Percentiles rank a stretch among this genome's conserved stretches.
Conservation (phyloP, 2,113 vertebrate species). For the Sceloporus undulatus region DNA sequence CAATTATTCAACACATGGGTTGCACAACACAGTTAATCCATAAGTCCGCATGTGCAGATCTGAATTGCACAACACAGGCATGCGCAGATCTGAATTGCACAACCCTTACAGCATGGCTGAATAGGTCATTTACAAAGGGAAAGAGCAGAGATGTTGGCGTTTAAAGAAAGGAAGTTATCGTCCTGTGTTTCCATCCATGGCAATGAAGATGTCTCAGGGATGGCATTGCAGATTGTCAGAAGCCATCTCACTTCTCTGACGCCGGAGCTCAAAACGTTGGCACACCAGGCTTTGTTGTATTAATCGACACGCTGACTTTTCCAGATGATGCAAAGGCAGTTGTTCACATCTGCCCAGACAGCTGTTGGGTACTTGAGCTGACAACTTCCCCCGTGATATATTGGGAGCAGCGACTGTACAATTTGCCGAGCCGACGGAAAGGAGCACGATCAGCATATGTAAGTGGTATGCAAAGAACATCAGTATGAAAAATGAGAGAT, state of each 20-base stretch:
- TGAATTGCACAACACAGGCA: too few species aligned
- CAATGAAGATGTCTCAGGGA: too few species aligned
- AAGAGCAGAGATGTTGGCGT: background rate
- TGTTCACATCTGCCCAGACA: constrained; percentile 61
- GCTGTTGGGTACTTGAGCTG: constrained; percentile 35
- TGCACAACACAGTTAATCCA: too few species aligned
- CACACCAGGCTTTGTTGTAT: constrained; percentile 1
- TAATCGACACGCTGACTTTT: constrained; percentile 30
- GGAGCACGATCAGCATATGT: constrained; percentile 32
- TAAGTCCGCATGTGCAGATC: too few species aligned
- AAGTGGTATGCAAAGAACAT: constrained; percentile 18
- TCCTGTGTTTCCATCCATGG: background rate
- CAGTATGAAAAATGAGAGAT: constrained; percentile 28
- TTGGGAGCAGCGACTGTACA: constrained; percentile 28
- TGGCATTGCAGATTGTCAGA: too few species aligned
- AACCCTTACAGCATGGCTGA: background rate
- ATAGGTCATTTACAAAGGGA: background rate
- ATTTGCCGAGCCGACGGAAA: constrained; percentile 11
- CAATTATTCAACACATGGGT: too few species aligned
- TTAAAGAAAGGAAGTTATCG: too few species aligned
- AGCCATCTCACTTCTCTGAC: too few species aligned
- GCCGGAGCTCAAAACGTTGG: background rate
- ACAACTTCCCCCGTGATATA: constrained; percentile 23
- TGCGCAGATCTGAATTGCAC: background rate
- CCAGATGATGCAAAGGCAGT: constrained; percentile 37